These are phyloP conservation scores for silkworm (Bombyx mori) DNA, from an alignment of 1,140 invertebrate genomes.

Conservation along the genomic window DNA sequence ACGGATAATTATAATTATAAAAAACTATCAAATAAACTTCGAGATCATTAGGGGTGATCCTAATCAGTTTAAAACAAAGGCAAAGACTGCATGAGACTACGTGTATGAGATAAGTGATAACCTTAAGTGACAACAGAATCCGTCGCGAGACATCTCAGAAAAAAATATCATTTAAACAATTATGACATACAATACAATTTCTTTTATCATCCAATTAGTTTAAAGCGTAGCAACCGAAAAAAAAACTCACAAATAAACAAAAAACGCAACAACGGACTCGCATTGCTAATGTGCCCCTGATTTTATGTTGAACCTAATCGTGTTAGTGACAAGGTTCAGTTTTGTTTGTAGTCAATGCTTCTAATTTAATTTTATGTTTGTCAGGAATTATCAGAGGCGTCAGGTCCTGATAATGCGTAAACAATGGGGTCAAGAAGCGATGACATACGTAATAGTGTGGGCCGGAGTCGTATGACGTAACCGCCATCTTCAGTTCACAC, in stretches of 20 bases:
- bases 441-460: conserved; percentile 19
- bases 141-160: too few species aligned
- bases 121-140: too few species aligned
- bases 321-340: conserved; percentile 5
- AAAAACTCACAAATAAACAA: conserved; percentile 10
- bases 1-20: too few species aligned
- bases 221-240: conserved; percentile 11
- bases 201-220: conserved; percentile 1
- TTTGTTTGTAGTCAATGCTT: not conserved
- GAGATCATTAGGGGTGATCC: too few species aligned
- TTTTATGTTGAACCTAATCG: conserved; percentile 9
- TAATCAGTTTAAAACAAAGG: too few species aligned
- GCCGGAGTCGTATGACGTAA: conserved; percentile 9
- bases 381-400: conserved; percentile 7
- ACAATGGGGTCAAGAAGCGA: conserved; percentile 25
- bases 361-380: conserved; percentile 6
- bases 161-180: too few species aligned
- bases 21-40: too few species aligned
- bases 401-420: conserved; percentile 11
- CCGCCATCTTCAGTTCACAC: not conserved
- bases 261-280: conserved; percentile 14
- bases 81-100: too few species aligned
- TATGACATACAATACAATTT: not conserved
- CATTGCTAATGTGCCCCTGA: conserved; percentile 6
- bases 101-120: too few species aligned